Base-by-base conservation (phyloP, 2,113 vertebrate species). In the Amia ocellicauda region DNA sequence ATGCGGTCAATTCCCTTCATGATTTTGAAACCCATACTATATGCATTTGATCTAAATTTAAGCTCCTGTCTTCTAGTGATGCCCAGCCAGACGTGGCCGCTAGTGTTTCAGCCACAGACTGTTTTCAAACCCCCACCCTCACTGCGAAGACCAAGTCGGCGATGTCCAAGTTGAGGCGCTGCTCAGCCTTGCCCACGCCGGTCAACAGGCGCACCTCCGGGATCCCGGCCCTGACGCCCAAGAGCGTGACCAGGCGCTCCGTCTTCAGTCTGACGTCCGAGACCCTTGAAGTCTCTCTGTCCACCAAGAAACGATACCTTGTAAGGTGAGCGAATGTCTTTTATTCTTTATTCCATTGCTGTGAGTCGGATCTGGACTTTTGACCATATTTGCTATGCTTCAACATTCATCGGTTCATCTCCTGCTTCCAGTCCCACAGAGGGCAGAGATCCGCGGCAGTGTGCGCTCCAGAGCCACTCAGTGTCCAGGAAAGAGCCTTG, bases 131-230 rank as follows among this genome's bases (percentile, higher is more conserved):
- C 0, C 82, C 84, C 14, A 36, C 2, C 3, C 64, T 82, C 27
- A 43, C 73, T 29, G 29, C 58, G 13, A 24, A 52, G 22, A 36
- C 56, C 36, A 69, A 65, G 43, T 40, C 71, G 0, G 23, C 75
- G 63, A 90, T 87, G 64, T 73, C 83, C n/a, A 89, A 79, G 9
- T 3, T 68, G 1, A 83, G 69, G 0, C 83, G 71, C 1, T 61
- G 70, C 0, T 92, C 92, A 0, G 80, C 80, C 5, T 60, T 96
- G 2, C 94, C 94, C 7, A 94, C 93, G 0, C 91, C 94, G 0
- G 31, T 86, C 1, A 67, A 65, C 26, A 77, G 80, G 11, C 80
- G 83, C 9, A 23, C 74, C 41, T 91, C 90, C 0, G 64, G 83
- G 17, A 72, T 93, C 47, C 84, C 87, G 0, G 16, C 64, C 16